Evolutionary conservation across 53 echinoderm and acorn worm species (phyloP), one percentile per base, ranked within the genome.

Genomic region (Temnopleurus reevesii): DNA sequence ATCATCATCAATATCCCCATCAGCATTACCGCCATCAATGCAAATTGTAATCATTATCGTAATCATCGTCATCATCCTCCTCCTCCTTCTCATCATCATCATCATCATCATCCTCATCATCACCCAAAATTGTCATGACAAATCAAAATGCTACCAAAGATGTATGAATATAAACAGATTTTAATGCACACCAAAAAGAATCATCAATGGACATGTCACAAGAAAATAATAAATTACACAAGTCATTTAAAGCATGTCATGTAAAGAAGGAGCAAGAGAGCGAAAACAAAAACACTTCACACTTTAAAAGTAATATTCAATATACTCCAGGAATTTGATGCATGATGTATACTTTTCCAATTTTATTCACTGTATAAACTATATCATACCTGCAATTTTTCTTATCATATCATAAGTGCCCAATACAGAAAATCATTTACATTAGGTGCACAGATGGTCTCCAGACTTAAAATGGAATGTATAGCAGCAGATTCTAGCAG

Each of bases 171-270:
- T 83, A 83, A 83, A 83, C 83, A 54, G 55, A 56, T 83, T 83
- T 83, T 83, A 83, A 83, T 83, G 83, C 83, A 83, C 83, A 83
- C 83, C 54, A 83, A 83, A 36, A 27, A 53, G 33, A 55, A 47
- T 80, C 15, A 54, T 83, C 41, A 34, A n/a, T 26, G 8, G 54
- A 83, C 41, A 56, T 56, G 33, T 54, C 83, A 83, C 54, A 56
- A 29, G 38, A 18, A 83, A 56, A 83, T 49, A 1, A 83, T 83
- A 56, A 56, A 83, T 83, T 56, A 79, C 79, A 83, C 6, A 55
- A 83, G 35, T 54, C 17, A 8, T 60, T 24, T 18, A n/a, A 49
- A 23, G 29, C 51, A 45, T 77, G 43, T 41, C 26, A 77, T 31
- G 25, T 6, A 56, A 30, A 12, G 33, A 21, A n/a, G 12, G 21